Evolutionary conservation across 2,113 vertebrate species (phyloP).

Genomic region (Rhinopithecus roxellana): DNA sequence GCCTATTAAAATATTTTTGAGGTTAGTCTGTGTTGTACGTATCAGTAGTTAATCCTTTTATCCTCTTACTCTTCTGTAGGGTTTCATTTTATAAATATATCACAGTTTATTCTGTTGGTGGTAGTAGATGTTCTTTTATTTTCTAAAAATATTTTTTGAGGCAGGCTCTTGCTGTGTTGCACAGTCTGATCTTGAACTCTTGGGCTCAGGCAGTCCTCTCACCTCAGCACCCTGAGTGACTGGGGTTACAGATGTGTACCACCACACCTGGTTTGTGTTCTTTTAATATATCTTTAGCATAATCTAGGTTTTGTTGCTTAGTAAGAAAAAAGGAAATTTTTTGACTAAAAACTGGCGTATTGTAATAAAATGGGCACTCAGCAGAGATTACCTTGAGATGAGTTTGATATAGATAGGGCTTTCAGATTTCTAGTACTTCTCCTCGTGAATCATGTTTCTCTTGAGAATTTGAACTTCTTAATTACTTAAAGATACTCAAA

Average conservation of each 20-base stretch:
- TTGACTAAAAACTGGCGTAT: neutral
- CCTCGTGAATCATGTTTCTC: slow-evolving; percentile 34
- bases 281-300: neutral
- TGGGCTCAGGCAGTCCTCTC: neutral
- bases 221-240: neutral
- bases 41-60: neutral
- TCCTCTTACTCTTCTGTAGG: neutral
- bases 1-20: neutral
- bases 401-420: neutral
- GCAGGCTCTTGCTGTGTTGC: neutral
- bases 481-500: neutral
- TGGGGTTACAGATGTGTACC: neutral
- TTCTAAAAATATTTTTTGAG: neutral
- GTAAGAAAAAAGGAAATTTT: neutral
- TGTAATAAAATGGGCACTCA: neutral
- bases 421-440: neutral
- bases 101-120: neutral
- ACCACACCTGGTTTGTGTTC: neutral
- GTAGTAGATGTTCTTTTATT: neutral
- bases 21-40: neutral
- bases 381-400: neutral
- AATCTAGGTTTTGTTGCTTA: neutral
- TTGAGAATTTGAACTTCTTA: slow-evolving; percentile 32
- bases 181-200: neutral
- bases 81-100: neutral